Evolutionary conservation across 2,113 vertebrate genomes (phyloP).

Genomic region (Steatornis caripensis): DNA sequence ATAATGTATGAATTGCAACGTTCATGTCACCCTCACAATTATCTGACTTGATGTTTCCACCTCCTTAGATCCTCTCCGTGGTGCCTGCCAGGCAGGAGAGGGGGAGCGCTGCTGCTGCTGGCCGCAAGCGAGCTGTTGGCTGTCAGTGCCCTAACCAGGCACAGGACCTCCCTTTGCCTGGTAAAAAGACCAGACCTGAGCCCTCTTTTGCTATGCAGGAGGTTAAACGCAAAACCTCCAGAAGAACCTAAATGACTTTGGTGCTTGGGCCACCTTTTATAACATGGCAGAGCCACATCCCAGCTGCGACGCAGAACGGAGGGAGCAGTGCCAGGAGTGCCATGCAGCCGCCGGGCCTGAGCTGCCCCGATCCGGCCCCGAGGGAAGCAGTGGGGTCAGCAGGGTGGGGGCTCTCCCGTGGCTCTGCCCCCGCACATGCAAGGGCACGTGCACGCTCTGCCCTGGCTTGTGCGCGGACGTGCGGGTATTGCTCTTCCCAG

Average conservation of each 20-base stretch:
- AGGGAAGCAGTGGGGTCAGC: too few relatives aligned
- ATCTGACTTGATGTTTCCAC: neutral
- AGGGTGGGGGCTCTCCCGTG: neutral
- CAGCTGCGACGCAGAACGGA: rapidly evolving
- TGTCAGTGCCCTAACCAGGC: neutral
- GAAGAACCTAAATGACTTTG: neutral
- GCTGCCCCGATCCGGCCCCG: rapidly evolving
- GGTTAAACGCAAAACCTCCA: neutral
- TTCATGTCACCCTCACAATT: neutral
- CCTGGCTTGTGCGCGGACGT: too few relatives aligned
- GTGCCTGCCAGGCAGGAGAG: rapidly evolving
- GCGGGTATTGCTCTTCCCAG: neutral
- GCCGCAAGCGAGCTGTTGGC: neutral
- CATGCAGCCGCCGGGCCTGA: neutral
- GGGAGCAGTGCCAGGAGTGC: neutral
- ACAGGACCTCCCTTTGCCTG: neutral
- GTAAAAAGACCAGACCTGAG: neutral
- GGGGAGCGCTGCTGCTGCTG: neutral
- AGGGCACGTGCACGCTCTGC: neutral
- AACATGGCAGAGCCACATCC: neutral
- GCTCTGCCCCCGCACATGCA: neutral
- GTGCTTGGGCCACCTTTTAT: neutral
- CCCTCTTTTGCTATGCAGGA: neutral
- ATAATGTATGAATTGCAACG: rapidly evolving
- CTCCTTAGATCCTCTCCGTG: rapidly evolving